Conservation (phyloP, 2,888 invertebrate genomes). For the Anagyrus pseudococci region DNA sequence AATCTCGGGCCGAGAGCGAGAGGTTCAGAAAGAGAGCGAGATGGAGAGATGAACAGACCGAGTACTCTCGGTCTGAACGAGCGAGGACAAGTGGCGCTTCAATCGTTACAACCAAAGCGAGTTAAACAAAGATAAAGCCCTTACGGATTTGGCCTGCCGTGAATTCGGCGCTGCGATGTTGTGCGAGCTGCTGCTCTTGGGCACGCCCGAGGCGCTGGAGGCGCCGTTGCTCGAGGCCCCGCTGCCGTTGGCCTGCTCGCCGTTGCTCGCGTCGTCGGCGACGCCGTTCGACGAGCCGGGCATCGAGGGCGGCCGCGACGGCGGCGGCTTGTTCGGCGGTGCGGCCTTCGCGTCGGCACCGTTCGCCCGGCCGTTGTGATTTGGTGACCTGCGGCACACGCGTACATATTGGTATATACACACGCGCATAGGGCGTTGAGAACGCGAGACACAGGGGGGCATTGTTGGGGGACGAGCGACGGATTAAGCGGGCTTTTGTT, state of each 20-base stretch:
- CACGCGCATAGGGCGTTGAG: too few species aligned
- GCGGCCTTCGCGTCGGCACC: slow-evolving; percentile 51
- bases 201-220: slow-evolving; percentile 52
- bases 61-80: background rate
- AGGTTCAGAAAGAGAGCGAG: too few species aligned
- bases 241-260: slow-evolving; percentile 42
- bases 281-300: slow-evolving; percentile 43
- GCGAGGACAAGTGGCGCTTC: too few species aligned
- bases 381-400: slow-evolving; percentile 43
- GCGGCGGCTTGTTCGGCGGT: slow-evolving; percentile 59
- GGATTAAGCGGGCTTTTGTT: too few species aligned
- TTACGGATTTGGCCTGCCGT: slow-evolving; percentile 58
- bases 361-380: slow-evolving; percentile 32
- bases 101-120: background rate
- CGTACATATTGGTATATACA: too few species aligned
- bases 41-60: too few species aligned
- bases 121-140: slow-evolving; percentile 19
- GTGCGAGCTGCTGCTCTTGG: slow-evolving; percentile 57
- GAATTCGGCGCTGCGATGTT: slow-evolving; percentile 55
- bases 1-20: background rate
- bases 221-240: slow-evolving; percentile 45
- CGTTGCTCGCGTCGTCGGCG: slow-evolving; percentile 15
- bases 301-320: slow-evolving; percentile 57
- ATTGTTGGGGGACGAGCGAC: too few species aligned
- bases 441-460: too few species aligned